phyloP scores from a whole-genome alignment of 2,888 invertebrate genomes.

The Sabatieria punctata region DNA sequence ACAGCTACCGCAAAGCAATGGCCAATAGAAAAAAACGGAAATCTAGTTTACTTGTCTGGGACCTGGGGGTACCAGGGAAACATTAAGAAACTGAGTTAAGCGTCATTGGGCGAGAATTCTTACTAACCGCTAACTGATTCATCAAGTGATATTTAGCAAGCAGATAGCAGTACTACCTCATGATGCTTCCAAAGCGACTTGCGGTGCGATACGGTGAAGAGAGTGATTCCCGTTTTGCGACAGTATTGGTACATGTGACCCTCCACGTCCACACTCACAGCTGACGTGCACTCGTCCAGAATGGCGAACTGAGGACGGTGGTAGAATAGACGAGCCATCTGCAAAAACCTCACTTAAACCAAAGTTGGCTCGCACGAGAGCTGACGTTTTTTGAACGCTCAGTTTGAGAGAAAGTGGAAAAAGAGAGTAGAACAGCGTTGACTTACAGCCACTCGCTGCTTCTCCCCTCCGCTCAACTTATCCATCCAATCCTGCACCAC shows the following conservation, averaged over 20 bases:
- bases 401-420: neutral
- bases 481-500: constrained; percentile 84
- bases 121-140: too few species aligned
- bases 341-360: constrained; percentile 11
- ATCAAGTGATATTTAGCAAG: too few species aligned
- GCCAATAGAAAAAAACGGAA: too few species aligned
- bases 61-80: too few species aligned
- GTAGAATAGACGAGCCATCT: constrained; percentile 92
- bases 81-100: too few species aligned
- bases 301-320: constrained; percentile 96
- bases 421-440: neutral
- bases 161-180: too few species aligned
- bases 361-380: constrained; percentile 2
- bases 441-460: constrained; percentile 80
- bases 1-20: too few species aligned
- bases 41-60: too few species aligned
- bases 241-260: constrained; percentile 81
- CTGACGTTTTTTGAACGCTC: neutral
- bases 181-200: constrained; percentile 94
- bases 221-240: constrained; percentile 52
- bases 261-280: constrained; percentile 94
- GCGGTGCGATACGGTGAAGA: constrained; percentile 92
- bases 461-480: constrained; percentile 91
- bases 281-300: constrained; percentile 94
- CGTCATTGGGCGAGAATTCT: too few species aligned